Evolutionary conservation across 2,113 vertebrate genomes (phyloP).

Genomic region (Anser cygnoides): DNA sequence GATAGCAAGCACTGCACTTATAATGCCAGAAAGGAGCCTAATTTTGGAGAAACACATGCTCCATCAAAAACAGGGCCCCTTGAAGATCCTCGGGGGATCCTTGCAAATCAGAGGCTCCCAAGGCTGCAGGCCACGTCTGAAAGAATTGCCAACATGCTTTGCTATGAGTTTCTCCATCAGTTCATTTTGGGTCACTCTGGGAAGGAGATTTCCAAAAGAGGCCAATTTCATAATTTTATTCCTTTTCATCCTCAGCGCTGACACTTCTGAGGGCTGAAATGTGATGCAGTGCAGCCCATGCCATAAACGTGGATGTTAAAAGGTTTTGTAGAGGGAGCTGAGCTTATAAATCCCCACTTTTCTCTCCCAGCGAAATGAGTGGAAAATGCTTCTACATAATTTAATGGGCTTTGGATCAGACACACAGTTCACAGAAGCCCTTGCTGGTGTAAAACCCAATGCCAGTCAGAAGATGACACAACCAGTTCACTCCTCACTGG

Average conservation of each 20-base stretch:
- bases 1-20: neutral
- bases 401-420: neutral
- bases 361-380: neutral
- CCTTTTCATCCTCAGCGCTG: slow-evolving; percentile 8
- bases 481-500: neutral
- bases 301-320: slow-evolving; percentile 22
- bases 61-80: neutral
- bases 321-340: neutral
- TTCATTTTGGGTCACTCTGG: neutral
- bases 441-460: neutral
- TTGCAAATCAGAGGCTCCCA: neutral
- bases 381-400: slow-evolving; percentile 18
- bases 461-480: neutral
- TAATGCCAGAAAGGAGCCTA: neutral
- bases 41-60: neutral
- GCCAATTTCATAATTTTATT: slow-evolving; percentile 41
- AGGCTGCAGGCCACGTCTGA: neutral
- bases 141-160: neutral
- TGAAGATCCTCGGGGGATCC: neutral
- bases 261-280: slow-evolving; percentile 31
- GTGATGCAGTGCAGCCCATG: neutral
- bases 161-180: neutral
- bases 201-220: slow-evolving; percentile 19
- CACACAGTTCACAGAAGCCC: neutral
- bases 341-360: slow-evolving; percentile 19